These are phyloP conservation scores for Kryptopterus vitreolus DNA, from an alignment of 2,797 vertebrate genomes.

Conservation along the genomic window DNA sequence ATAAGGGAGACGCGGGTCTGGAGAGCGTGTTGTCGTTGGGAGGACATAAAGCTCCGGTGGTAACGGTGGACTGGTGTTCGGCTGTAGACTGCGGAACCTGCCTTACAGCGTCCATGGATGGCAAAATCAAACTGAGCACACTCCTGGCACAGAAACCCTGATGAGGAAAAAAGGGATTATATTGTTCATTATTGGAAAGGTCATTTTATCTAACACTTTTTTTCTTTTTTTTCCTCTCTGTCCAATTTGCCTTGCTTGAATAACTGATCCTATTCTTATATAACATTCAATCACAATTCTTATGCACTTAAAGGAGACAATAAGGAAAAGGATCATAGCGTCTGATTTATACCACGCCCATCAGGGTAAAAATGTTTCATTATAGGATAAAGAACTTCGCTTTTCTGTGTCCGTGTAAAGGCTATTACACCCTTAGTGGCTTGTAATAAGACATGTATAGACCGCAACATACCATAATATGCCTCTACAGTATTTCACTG, in stretches of 20 bases:
- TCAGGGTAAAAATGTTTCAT: not conserved
- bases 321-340: not conserved
- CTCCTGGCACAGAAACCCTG: conserved; percentile 89
- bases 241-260: not conserved
- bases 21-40: conserved; percentile 87
- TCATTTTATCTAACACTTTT: not conserved
- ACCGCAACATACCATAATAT: not conserved
- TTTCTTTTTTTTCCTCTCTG: not conserved
- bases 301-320: not conserved
- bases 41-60: conserved; percentile 92
- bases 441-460: too few relatives aligned
- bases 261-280: not conserved
- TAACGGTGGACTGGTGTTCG: conserved; percentile 94
- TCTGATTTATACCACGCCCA: not conserved
- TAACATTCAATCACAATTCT: not conserved
- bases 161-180: conserved; percentile 4
- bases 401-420: too few relatives aligned
- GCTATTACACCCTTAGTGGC: too few relatives aligned
- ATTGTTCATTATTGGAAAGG: not conserved
- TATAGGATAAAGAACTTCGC: not conserved
- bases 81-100: conserved; percentile 96
- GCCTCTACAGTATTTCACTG: not conserved
- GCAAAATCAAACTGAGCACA: conserved; percentile 94
- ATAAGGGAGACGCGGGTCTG: conserved; percentile 79
- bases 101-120: conserved; percentile 96